Base-by-base conservation (phyloP, 2,888 invertebrate species). In the Sphaerophoria rueppellii region DNA sequence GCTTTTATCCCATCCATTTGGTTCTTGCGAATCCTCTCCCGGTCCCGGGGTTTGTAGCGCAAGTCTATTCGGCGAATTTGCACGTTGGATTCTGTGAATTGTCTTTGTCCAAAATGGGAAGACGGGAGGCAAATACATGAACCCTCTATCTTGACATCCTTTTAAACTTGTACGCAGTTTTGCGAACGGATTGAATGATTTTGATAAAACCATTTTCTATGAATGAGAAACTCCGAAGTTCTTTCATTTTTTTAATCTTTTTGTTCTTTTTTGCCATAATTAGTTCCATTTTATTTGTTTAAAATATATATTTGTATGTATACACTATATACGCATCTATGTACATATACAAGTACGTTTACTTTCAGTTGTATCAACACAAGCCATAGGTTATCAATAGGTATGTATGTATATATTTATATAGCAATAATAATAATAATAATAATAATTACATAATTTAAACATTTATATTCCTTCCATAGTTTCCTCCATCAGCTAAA, bases 371-470 rank as follows among this genome's bases (percentile, higher is more conserved):
- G 83, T 76, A 85, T 72, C 72, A 85, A 85, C 83, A 81, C 83
- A 85, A 85, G 83, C 83, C 83, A 81, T 85, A 70, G 83, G 76
- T 85, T 85, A 85, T 85, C 81, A 85, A 81, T 85, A 85, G 83
- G 80, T 80, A 79, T 58, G 80, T 80, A 79, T 58, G 72, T 65
- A 50, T 65, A 65, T 43, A 60, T 60, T 40, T 40, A 40, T 12
- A 55, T 83, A 79, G 74, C 71, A 72, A 76, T 85, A 76, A 65
- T 65, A 61, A 67, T 85, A 76, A 79, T 87, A 76, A 35, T 74
- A 75, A 60, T 40, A 40, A 40, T 43, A 43, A 24, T 61, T 60
- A 35, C 57, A 61, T 74, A 69, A 78, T 73, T 82, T 73, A 78
- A 77, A 77, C 65, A 77, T 69, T 72, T 67, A 79, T 77, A 69